A percentile compares a stretch with the other conserved stretches of the same genome.
Conservation (phyloP, 2,888 invertebrate species). For the Lepetodrilus schrolli region DNA sequence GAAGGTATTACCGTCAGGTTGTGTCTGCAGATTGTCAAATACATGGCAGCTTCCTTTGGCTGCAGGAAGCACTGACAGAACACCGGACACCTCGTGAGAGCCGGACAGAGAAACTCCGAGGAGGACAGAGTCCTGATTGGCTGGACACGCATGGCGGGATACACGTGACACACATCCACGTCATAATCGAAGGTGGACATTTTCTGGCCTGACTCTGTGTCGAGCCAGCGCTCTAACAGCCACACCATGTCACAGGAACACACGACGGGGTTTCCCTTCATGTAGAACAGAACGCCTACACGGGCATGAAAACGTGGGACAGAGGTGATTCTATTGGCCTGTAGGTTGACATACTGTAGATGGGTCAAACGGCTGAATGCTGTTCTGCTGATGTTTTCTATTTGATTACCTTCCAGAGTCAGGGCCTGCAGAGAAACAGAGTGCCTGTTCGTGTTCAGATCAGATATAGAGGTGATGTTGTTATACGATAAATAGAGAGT, state of each 20-base stretch:
- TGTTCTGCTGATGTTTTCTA: not conserved
- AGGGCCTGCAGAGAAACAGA: not conserved
- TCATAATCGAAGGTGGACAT: slow-evolving; percentile 17
- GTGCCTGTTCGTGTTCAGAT: not conserved
- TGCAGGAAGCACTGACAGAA: not conserved
- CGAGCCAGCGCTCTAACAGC: not conserved
- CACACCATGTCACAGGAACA: slow-evolving; percentile 16
- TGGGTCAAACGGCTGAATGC: not conserved
- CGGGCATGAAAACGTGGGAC: slow-evolving; percentile 4
- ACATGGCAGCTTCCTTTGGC: not conserved
- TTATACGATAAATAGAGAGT: not conserved
- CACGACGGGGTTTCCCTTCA: not conserved
- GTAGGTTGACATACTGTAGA: slow-evolving; percentile 1
- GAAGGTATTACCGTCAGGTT: not conserved
- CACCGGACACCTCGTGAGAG: not conserved
- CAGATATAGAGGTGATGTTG: not conserved
- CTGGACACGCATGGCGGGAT: not conserved
- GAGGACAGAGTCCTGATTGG: not conserved
- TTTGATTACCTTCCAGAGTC: not conserved
- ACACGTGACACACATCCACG: not conserved
- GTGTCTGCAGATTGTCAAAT: not conserved
- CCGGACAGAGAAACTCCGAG: not conserved
- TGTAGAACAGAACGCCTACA: not conserved
- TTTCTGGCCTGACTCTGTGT: not conserved
- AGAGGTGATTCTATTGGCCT: not conserved